Evolutionary conservation across 2,888 invertebrate species (phyloP), one percentile per base, ranked within the genome.

Genomic region (Phragmatobia fuliginosa): DNA sequence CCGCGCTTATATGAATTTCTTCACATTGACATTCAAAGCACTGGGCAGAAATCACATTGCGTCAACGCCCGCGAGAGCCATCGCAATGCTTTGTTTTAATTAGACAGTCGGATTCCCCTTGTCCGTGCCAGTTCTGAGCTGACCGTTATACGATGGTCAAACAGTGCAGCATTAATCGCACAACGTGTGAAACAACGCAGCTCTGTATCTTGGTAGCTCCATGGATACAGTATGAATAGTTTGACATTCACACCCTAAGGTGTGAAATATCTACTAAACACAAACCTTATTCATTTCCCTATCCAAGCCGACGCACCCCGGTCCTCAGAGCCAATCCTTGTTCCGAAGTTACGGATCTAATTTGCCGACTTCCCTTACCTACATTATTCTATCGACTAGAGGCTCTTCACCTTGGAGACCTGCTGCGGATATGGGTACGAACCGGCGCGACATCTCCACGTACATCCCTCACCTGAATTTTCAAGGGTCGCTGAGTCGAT

Each of bases 401-500:
- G 96, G 96, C 96, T 96, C 93, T 94, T 96, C 93, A 96, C 96
- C 96, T 96, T 96, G 96, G 96, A 97, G 96, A 97, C 96, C 97
- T 96, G 96, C 96, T 97, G 96, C 96, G 96, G 96, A 96, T 96
- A 96, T 96, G 95, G 96, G 96, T 96, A 96, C 96, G 96, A 95
- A 84, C 85, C 88, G 85, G 87, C 87, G 87, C 85, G 88, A 90
- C 83, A 85, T 85, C 82, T 90, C 84, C 84, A 85, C 78, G 88
- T 89, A 84, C 83, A 86, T 87, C 85, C 87, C 83, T 84, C 85
- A 85, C 87, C 87, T 88, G 84, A 88, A 88, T 88, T 88, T 89
- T 89, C 88, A 89, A 88, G 88, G 87, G 87, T 87, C 88, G 84
- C 85, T 84, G 86, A 87, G 85, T 87, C 83, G 73, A 84, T 85